phyloP scores from a whole-genome alignment of 2,797 vertebrate species.

The Coluber constrictor region DNA sequence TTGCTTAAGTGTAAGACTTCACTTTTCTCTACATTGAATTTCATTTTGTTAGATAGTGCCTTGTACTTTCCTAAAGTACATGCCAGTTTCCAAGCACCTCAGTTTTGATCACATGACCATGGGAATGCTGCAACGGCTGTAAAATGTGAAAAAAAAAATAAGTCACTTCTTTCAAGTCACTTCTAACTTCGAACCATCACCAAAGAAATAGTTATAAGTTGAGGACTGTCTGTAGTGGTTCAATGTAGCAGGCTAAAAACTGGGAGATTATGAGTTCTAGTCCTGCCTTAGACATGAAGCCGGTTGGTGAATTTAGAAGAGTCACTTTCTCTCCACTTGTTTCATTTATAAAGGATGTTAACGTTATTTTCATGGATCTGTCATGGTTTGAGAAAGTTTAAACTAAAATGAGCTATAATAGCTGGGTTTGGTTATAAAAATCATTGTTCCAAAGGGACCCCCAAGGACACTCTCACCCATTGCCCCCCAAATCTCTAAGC shows the following conservation, averaged over 20 bases:
- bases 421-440: neutral
- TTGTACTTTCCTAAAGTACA: too few relatives aligned
- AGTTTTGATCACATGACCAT: too few relatives aligned
- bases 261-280: neutral
- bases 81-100: too few relatives aligned
- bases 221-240: neutral
- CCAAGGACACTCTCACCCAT: neutral
- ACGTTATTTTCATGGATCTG: neutral
- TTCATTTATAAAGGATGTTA: neutral
- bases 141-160: too few relatives aligned
- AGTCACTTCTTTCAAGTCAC: too few relatives aligned
- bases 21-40: too few relatives aligned
- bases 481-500: neutral
- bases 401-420: neutral
- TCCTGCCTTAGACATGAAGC: neutral
- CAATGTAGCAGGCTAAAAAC: neutral
- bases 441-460: neutral
- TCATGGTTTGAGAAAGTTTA: neutral
- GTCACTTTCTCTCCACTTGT: neutral
- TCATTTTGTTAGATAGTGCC: too few relatives aligned
- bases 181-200: too few relatives aligned
- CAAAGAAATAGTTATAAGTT: neutral
- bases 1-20: too few relatives aligned
- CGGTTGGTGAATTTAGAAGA: neutral
- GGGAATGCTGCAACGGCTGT: too few relatives aligned